Evolutionary conservation across 1,140 invertebrate species (phyloP).

Genomic region (Aricia agestis): DNA sequence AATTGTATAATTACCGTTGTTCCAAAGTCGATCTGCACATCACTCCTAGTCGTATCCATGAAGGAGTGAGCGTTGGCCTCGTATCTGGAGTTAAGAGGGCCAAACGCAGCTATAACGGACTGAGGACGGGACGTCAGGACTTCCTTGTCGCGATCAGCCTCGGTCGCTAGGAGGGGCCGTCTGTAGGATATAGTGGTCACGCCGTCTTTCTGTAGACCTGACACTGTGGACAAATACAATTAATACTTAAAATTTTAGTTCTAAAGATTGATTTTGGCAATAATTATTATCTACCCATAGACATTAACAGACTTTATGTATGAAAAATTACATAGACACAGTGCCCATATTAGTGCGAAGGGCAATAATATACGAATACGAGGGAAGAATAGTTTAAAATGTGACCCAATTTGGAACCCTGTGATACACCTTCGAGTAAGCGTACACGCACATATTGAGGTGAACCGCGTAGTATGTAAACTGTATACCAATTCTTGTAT

Average conservation of each 20-base stretch:
- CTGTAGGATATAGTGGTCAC: slow-evolving; percentile 89
- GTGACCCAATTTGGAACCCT: no score
- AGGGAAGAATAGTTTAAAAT: no score
- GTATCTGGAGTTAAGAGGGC: slow-evolving; percentile 84
- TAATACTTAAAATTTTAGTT: neutral
- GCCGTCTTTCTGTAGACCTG: slow-evolving; percentile 85
- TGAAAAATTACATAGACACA: no score
- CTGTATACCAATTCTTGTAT: no score
- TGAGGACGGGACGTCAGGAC: slow-evolving; percentile 82
- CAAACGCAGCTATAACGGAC: slow-evolving; percentile 92
- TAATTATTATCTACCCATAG: no score
- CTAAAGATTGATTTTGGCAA: no score
- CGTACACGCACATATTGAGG: no score
- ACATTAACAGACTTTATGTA: no score
- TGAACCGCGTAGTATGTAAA: no score
- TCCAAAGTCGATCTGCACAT: slow-evolving; percentile 87
- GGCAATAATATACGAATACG: no score
- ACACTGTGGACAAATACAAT: slow-evolving; percentile 66
- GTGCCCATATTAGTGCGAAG: no score
- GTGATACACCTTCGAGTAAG: no score
- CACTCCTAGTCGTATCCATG: slow-evolving; percentile 84
- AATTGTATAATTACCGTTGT: slow-evolving; percentile 40
- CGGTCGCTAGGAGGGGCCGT: slow-evolving; percentile 85
- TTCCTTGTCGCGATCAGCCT: slow-evolving; percentile 82
- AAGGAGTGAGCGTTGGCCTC: slow-evolving; percentile 89